Evolutionary conservation across 2,888 invertebrate genomes (phyloP), one percentile per base, ranked within the genome.

Genomic region (Chesias legatella): DNA sequence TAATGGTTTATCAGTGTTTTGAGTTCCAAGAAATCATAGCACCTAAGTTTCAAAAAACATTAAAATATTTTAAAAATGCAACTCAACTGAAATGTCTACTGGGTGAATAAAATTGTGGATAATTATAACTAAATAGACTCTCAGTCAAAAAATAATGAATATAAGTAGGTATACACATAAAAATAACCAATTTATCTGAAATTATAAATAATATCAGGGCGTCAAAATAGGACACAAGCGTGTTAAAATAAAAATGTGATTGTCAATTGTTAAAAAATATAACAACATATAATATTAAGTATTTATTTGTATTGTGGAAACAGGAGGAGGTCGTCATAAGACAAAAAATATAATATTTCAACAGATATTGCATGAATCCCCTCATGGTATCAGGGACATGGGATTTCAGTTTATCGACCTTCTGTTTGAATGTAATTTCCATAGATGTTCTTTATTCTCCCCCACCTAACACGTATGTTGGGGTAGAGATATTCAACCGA

Each of bases 301-400:
- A 51, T 63, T 49, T 50, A 48, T 67, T 66, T 66, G 65, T 73
- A 63, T 63, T 73, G 76, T 73, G 81, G 77, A 79, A 85, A 86
- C 86, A 86, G 86, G 86, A 81, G 86, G 86, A 86, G 86, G 86
- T 83, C 68, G 69, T 72, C 71, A 70, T 73, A 43, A 48, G 50
- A 52, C 34, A 50, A 55, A 67, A 69, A 71, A 59, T 65, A 66
- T 66, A 67, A 60, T 53, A 65, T 62, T 63, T 43, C 48, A 66
- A 60, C 60, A 43, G 46, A 51, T 62, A 38, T 55, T 58, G 58
- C 59, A 60, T 58, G 48, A 65, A 79, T 83, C 81, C 83, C 79
- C 81, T 84, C 83, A 81, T 83, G 81, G 82, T 81, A 79, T 56
- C 47, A 58, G 57, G 45, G 55, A 55, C 47, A 49, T 48, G 57